Evolutionary conservation across 2,888 invertebrate genomes (phyloP).

Genomic region (Diloba caeruleocephala): DNA sequence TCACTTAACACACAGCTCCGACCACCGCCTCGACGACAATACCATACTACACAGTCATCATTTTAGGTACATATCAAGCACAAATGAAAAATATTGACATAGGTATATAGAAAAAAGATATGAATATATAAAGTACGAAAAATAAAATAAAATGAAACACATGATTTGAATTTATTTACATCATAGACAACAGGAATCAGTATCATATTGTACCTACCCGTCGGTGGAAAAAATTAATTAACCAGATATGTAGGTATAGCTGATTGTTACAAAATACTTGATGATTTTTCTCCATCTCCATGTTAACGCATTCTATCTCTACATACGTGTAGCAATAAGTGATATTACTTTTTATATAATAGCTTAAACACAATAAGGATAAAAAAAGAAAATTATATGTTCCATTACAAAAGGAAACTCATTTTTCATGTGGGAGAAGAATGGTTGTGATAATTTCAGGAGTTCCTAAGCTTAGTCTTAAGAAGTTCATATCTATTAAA

Average conservation of each 20-base stretch:
- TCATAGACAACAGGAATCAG: no score
- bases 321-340: conserved; percentile 1
- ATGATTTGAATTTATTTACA: no score
- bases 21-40: conserved; percentile 26
- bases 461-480: not conserved
- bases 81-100: conserved; percentile 25
- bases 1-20: conserved; percentile 57
- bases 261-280: conserved; percentile 1
- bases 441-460: not conserved
- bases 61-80: conserved; percentile 12
- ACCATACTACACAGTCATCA: conserved; percentile 3
- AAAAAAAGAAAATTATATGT: not conserved
- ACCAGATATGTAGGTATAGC: no score
- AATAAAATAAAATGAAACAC: conserved; percentile 4
- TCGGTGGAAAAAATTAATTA: no score
- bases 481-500: no score
- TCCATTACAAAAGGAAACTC: not conserved
- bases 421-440: not conserved
- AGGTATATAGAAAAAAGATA: conserved; percentile 19
- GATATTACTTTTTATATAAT: not conserved
- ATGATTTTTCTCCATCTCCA: conserved; percentile 1
- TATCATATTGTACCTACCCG: no score
- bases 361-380: not conserved
- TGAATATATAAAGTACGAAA: conserved; percentile 13
- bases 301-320: conserved; percentile 4